A percentile compares a stretch with the other conserved stretches of the same genome.
These are phyloP conservation scores for Zaprionus kolodkinae DNA, from an alignment of 1,140 invertebrate species.

Conservation along the genomic window DNA sequence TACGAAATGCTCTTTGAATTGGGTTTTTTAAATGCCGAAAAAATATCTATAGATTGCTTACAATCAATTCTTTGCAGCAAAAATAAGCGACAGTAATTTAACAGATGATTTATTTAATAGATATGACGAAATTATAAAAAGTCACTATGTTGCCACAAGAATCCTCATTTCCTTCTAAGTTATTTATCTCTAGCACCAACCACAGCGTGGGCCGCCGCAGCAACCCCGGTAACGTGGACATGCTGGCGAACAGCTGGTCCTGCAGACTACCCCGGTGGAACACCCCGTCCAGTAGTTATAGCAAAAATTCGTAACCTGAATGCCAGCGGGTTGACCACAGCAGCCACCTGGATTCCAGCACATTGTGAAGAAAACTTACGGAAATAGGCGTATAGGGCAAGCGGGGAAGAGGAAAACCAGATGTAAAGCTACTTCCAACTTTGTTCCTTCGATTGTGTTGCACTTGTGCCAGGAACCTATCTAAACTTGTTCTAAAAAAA, in stretches of 20 bases:
- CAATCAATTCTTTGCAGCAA: no score
- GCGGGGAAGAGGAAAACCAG: not conserved
- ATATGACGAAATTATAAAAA: not conserved
- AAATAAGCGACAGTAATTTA: no score
- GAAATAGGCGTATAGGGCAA: not conserved
- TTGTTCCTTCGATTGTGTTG: not conserved
- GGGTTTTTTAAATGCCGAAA: not conserved
- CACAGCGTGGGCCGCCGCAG: constrained; percentile 41
- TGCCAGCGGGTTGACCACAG: constrained; percentile 47
- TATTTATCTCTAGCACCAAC: constrained; percentile 38
- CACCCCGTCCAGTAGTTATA: constrained; percentile 68
- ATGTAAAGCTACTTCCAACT: not conserved
- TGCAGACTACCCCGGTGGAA: constrained; percentile 27
- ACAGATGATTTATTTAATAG: no score
- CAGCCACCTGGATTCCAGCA: constrained; percentile 68
- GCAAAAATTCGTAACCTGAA: constrained; percentile 70
- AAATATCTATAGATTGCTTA: not conserved
- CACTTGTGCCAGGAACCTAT: constrained; percentile 13
- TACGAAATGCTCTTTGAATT: no score
- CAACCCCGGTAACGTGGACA: constrained; percentile 50
- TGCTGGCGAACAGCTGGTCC: constrained; percentile 29
- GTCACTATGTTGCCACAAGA: not conserved
- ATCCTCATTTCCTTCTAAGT: constrained; percentile 38
- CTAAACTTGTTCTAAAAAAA: constrained; percentile 11
- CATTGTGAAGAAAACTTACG: constrained; percentile 38